A percentile compares a stretch with the other conserved stretches of the same genome.
Conservation (phyloP, 2,797 vertebrate species). For the Sebastes matsubarae region DNA sequence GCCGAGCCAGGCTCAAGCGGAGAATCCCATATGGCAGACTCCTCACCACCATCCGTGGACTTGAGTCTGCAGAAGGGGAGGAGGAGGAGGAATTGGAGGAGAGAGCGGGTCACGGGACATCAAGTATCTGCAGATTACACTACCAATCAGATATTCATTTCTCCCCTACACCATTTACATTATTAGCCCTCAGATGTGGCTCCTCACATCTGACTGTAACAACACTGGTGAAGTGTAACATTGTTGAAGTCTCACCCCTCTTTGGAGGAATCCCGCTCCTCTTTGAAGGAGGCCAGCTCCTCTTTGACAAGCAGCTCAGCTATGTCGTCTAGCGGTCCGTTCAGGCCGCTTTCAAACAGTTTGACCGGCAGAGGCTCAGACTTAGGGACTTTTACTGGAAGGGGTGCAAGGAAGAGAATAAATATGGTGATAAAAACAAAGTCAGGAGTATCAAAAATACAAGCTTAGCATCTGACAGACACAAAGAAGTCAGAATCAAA, state of each 20-base stretch:
- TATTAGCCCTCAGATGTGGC: no score
- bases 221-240: neutral
- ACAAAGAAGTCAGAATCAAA: neutral
- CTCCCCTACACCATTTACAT: neutral
- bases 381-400: slow-evolving; percentile 4
- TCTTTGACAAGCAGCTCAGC: slow-evolving; percentile 70
- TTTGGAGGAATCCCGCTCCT: slow-evolving; percentile 66
- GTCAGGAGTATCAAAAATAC: neutral
- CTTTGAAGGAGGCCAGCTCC: slow-evolving; percentile 66
- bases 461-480: neutral
- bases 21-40: slow-evolving; percentile 72
- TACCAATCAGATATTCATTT: neutral
- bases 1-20: slow-evolving; percentile 47
- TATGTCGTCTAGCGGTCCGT: slow-evolving; percentile 43
- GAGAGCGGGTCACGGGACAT: no score
- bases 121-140: neutral
- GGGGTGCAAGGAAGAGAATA: neutral
- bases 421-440: neutral
- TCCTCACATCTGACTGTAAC: no score
- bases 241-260: slow-evolving; percentile 49
- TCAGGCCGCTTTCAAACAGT: slow-evolving; percentile 50
- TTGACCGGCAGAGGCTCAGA: slow-evolving; percentile 57
- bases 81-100: no score
- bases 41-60: neutral
- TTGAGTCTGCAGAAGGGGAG: neutral